phyloP scores from a whole-genome alignment of 2,888 invertebrate genomes.

The Galerucella calmariensis region DNA sequence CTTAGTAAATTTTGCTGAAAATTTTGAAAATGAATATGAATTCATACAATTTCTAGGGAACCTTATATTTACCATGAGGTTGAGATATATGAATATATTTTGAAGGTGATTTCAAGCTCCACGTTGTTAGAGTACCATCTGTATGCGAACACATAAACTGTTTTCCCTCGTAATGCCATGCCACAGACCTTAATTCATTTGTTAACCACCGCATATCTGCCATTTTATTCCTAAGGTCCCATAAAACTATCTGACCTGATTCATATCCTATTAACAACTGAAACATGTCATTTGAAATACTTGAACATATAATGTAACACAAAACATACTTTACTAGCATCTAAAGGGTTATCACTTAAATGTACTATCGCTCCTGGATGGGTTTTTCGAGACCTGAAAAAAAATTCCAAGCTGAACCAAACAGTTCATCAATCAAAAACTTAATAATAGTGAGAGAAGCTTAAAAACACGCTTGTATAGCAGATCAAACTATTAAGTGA shows the following conservation, averaged over 20 bases:
- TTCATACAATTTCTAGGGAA: background rate
- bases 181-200: slow-evolving; percentile 84
- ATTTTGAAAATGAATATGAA: background rate
- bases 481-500: too few species aligned
- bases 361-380: slow-evolving; percentile 98
- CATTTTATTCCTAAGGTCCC: slow-evolving; percentile 90
- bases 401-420: background rate
- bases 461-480: too few species aligned
- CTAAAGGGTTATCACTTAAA: slow-evolving; percentile 96
- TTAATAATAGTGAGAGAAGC: too few species aligned
- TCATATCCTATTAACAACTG: slow-evolving; percentile 97
- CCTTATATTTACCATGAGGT: slow-evolving; percentile 84
- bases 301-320: background rate
- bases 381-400: slow-evolving; percentile 84
- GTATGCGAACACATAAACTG: slow-evolving; percentile 96
- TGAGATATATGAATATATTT: slow-evolving; percentile 85
- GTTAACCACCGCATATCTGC: slow-evolving; percentile 88
- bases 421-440: too few species aligned
- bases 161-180: slow-evolving; percentile 98
- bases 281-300: slow-evolving; percentile 46
- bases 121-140: slow-evolving; percentile 95
- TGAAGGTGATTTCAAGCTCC: slow-evolving; percentile 82
- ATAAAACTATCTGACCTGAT: slow-evolving; percentile 91
- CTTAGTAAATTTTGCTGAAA: slow-evolving; percentile 87
- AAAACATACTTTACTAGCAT: slow-evolving; percentile 88